phyloP scores from a whole-genome alignment of 2,113 vertebrate species.

The Chloroceryle aenea region DNA sequence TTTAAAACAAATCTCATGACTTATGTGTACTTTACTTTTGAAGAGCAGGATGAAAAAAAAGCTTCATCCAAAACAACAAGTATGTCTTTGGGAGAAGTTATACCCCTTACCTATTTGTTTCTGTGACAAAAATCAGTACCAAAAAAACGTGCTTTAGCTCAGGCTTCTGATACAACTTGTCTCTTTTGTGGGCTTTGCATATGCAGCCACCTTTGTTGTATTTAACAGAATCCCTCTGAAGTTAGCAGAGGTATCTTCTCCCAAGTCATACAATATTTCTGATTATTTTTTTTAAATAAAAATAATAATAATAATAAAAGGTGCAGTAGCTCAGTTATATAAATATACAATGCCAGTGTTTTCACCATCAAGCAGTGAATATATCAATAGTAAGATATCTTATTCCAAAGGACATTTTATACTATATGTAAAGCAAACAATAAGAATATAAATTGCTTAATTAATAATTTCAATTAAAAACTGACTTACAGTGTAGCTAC shows the following conservation, averaged over 20 bases:
- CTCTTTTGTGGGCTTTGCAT: neutral
- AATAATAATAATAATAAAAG: too few relatives aligned
- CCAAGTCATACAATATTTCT: neutral
- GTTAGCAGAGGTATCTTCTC: neutral
- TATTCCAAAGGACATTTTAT: neutral
- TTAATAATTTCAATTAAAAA: neutral
- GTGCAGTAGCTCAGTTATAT: neutral
- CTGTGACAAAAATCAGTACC: neutral
- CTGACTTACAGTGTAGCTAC: neutral
- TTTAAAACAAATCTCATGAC: neutral
- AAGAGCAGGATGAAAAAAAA: neutral
- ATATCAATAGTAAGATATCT: neutral
- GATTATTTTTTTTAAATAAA: neutral
- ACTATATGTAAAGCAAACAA: accelerated
- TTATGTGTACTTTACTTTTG: neutral
- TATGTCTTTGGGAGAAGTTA: neutral
- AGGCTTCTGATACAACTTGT: neutral
- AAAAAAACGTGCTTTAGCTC: accelerated
- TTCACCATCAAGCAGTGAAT: neutral
- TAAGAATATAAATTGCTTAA: neutral
- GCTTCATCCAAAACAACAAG: neutral
- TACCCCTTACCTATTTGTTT: neutral
- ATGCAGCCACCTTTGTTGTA: neutral
- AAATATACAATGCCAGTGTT: neutral
- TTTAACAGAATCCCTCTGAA: neutral